A percentile compares a stretch with the other conserved stretches of the same genome.
Evolutionary conservation across 2,113 vertebrate genomes (phyloP).

Genomic region (Sarotherodon lohbergeri): DNA sequence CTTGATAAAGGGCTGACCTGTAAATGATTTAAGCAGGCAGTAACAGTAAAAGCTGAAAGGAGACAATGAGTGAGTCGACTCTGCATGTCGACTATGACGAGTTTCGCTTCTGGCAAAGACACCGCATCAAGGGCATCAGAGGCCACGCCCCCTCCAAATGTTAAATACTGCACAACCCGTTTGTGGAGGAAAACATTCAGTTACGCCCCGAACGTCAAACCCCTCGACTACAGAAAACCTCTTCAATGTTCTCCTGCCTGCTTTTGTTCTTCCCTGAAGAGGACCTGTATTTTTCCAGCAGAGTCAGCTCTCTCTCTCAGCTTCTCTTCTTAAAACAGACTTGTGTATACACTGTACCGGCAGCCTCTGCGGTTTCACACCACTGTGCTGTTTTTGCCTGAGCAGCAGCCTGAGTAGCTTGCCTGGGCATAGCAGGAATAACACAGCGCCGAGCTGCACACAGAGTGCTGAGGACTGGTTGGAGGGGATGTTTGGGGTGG

Average conservation of each 20-base stretch:
- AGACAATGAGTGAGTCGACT: not conserved
- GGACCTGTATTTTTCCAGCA: not conserved
- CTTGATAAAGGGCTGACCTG: not conserved
- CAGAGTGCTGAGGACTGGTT: not conserved
- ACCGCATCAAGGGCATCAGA: constrained; percentile 8
- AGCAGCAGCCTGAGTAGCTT: not conserved
- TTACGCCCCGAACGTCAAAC: not conserved
- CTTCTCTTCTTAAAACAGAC: not conserved
- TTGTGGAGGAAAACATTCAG: not conserved
- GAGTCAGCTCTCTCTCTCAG: not conserved
- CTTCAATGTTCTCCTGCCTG: not conserved
- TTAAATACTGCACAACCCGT: not conserved
- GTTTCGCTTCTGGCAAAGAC: constrained; percentile 5
- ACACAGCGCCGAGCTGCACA: not conserved
- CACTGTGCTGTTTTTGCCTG: not conserved
- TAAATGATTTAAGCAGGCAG: not conserved
- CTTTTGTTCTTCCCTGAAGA: not conserved
- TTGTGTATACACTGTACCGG: not conserved
- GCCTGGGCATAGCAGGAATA: not conserved
- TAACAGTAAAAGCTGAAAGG: rapidly evolving
- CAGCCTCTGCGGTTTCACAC: not conserved
- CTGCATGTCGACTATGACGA: not conserved
- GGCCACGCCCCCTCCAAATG: not conserved
- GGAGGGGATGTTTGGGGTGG: not conserved
- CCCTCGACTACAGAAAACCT: not conserved